Evolutionary conservation across 2,797 vertebrate species (phyloP).

Genomic region (Lutjanus argentimaculatus): DNA sequence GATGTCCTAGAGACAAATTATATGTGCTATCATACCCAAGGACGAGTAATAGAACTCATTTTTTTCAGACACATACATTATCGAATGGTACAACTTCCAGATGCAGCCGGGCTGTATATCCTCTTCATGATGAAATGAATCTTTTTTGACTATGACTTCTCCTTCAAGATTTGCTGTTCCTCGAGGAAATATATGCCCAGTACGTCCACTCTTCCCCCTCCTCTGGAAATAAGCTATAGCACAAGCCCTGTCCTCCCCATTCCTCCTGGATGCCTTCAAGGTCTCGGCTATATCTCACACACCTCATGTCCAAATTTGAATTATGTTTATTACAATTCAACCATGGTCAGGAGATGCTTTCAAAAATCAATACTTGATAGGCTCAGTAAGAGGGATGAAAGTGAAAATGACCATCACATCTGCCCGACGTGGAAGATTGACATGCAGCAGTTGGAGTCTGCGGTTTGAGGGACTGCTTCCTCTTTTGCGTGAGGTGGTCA

Average conservation of each 20-base stretch:
- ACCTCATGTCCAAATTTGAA: slow-evolving; percentile 43
- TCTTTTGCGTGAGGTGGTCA: slow-evolving; percentile 75
- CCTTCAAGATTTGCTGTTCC: slow-evolving; percentile 67
- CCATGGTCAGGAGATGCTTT: slow-evolving; percentile 51
- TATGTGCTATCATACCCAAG: slow-evolving; percentile 55
- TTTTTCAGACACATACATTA: slow-evolving; percentile 56
- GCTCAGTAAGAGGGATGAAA: slow-evolving; percentile 33
- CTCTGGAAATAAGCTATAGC: slow-evolving; percentile 62
- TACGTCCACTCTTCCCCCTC: slow-evolving; percentile 31
- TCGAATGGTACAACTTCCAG: slow-evolving; percentile 52
- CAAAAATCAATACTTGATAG: slow-evolving; percentile 50
- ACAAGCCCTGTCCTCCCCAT: slow-evolving; percentile 64
- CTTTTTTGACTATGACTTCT: slow-evolving; percentile 60
- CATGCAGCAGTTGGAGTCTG: slow-evolving; percentile 67
- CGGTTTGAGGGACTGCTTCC: slow-evolving; percentile 65
- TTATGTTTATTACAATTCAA: slow-evolving; percentile 55
- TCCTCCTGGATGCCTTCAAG: slow-evolving; percentile 64
- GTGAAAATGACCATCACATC: slow-evolving; percentile 51
- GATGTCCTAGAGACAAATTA: slow-evolving; percentile 49
- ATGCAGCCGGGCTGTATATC: slow-evolving; percentile 50
- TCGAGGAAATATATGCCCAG: slow-evolving; percentile 62
- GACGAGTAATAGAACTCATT: slow-evolving; percentile 61
- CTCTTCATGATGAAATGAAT: slow-evolving; percentile 71
- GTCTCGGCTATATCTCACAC: slow-evolving; percentile 65
- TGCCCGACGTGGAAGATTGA: slow-evolving; percentile 55